Evolutionary conservation across 2,797 vertebrate species (phyloP), one percentile per base, ranked within the genome.

Genomic region (Siniperca obscura): DNA sequence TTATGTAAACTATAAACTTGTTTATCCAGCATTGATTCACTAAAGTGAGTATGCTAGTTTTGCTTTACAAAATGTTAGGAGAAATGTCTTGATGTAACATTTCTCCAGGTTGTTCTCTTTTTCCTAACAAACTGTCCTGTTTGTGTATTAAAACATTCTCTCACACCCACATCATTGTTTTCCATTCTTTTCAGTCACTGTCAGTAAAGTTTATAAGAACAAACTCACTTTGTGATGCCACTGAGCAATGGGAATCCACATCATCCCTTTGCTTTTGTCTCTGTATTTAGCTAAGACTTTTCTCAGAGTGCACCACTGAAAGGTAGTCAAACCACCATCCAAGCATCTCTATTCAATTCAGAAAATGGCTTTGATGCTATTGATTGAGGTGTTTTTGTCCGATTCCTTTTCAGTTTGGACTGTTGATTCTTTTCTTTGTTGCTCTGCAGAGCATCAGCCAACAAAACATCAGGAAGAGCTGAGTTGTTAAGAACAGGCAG

Each of bases 151-250:
- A 79, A 82, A 78, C 52, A 62, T 76, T 74, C 46, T 50, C 25
- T 72, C 53, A 1, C 70, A 52, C 22, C 21, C 2, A 74, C 40
- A 9, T 67, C 67, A 25, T 57, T 50, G 70, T 59, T 64, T 74
- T 59, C 3, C 30, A 66, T 81, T 80, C 5, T 73, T 66, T 79
- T 70, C 86, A 87, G 87, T 93, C 88, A 87, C 84, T 90, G 87
- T 83, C 88, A 85, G 89, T 84, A 75, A 90, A 83, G 85, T 91
- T 91, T 90, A 91, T 81, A 89, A 87, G 89, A 93, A 87, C 92
- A 91, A 90, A 89, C 84, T 87, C 40, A 82, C 90, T 94, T 93
- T 92, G 93, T 93, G 84, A 89, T 52, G 61, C 76, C 79, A 83
- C 81, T 77, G 89, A 74, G 78, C 78, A 71, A 61, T 46, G 22